Base-by-base conservation (phyloP, 2,113 vertebrate species). In the Gasterosteus nipponicus region DNA sequence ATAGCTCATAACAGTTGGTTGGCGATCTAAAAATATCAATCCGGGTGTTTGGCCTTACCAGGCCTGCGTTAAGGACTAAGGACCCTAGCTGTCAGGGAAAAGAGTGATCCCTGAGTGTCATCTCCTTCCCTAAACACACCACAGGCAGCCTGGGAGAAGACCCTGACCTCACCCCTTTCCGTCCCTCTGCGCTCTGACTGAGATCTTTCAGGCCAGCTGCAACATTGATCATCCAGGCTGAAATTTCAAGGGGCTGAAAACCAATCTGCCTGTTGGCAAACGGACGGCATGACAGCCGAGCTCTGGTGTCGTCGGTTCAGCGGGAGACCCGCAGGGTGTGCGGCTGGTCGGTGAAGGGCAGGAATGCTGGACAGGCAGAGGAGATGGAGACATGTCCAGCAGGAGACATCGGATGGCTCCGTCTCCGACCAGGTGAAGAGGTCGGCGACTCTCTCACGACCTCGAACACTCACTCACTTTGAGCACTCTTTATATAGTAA, bases 201-300 rank as follows among this genome's bases (percentile, higher is more conserved):
- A 77, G 86, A 88, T 86, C 79, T 58, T 61, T 87, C 69, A 66
- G 66, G 59, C 91, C 93, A 94, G 92, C 93, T 94, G 92, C 87
- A 91, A 85, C 91, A 92, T 87, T 92, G 90, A 94, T 93, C 92
- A 91, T 82, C 71, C 63, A 10, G 72, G 87, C 71, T 94, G 77
- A 81, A 84, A 87, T 94, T 94, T 92, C 93, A 93, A 89, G 87
- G 38, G 78, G 80, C 73, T 91, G 93, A 92, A 94, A 95, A 94
- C 92, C 86, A 89, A 95, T 93, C 89, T 89, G 65, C 77, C 80
- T 89, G 87, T 91, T 94, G 92, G 92, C 90, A 92, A 93, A 93
- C 70, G 89, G 86, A 93, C 87, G 80, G 87, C 73, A 79, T 44
- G 61, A 72, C 77, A 81, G 59, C 82, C 89, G 38, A 69, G 69